phyloP scores from a whole-genome alignment of 2,888 invertebrate genomes.

The Cremastobaeus sp. region DNA sequence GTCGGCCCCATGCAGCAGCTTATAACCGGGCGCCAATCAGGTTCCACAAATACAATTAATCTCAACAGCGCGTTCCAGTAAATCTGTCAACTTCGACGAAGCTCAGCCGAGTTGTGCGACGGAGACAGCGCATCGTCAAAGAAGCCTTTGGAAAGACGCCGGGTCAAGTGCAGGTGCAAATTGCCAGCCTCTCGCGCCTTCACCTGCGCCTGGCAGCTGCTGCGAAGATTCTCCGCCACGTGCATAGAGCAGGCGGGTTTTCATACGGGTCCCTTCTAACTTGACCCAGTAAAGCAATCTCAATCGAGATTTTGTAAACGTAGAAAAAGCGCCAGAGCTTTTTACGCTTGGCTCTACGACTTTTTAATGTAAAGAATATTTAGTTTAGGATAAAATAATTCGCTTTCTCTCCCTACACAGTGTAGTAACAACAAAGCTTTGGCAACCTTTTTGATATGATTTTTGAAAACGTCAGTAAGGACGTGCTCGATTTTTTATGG shows the following conservation, averaged over 20 bases:
- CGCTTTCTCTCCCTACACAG: too few species aligned
- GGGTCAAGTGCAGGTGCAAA: slow-evolving; percentile 63
- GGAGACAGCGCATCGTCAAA: slow-evolving; percentile 15
- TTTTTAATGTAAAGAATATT: too few species aligned
- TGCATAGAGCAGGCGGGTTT: slow-evolving; percentile 42
- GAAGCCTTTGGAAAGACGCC: slow-evolving; percentile 45
- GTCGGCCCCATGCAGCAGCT: too few species aligned
- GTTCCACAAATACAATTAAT: slow-evolving; percentile 23
- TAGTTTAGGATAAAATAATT: too few species aligned
- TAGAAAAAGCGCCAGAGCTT: too few species aligned
- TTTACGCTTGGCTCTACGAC: too few species aligned
- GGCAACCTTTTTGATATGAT: too few species aligned
- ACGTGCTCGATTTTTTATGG: too few species aligned
- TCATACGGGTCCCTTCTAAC: slow-evolving; percentile 12
- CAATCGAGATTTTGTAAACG: too few species aligned
- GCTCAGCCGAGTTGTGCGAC: background rate
- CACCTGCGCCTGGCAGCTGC: slow-evolving; percentile 65
- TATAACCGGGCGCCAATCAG: too few species aligned
- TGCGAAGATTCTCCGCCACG: slow-evolving; percentile 50
- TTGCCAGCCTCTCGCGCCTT: slow-evolving; percentile 44
- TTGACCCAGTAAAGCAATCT: slow-evolving; percentile 2
- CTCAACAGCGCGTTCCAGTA: slow-evolving; percentile 3
- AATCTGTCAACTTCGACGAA: slow-evolving; percentile 20
- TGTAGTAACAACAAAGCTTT: too few species aligned
- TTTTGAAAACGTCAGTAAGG: too few species aligned